Conservation (phyloP, 2,888 invertebrate genomes). For the Capitulum mitella region DNA sequence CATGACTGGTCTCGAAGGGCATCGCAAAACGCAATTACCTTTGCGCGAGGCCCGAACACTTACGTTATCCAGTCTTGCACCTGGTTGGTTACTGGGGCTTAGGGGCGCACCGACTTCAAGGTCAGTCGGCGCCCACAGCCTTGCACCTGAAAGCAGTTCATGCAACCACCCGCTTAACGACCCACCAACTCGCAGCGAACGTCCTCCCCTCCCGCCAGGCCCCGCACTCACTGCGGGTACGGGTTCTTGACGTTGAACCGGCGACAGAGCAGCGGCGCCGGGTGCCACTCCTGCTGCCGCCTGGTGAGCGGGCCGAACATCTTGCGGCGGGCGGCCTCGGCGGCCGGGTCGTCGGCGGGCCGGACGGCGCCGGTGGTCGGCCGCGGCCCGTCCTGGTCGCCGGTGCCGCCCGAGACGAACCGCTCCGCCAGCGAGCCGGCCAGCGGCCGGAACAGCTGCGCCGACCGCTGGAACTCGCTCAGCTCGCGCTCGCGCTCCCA, state of each 20-base stretch:
- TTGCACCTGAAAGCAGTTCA: no score
- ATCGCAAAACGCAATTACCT: no score
- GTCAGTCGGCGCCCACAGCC: no score
- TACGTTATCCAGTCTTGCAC: no score
- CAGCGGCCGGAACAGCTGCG: conserved; percentile 60
- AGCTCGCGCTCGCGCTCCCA: conserved; percentile 75
- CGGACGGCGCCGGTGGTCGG: no score
- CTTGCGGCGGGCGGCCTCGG: conserved; percentile 63
- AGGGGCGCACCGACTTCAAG: no score
- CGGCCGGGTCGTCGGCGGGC: conserved; percentile 40
- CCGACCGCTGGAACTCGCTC: conserved; percentile 70
- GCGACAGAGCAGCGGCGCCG: conserved; percentile 68
- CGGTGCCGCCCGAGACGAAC: conserved; percentile 54
- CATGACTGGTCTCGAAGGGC: no score
- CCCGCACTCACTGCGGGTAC: conserved; percentile 52
- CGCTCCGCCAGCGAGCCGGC: conserved; percentile 49
- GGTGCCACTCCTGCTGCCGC: conserved; percentile 65
- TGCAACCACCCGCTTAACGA: no score
- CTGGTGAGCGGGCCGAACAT: conserved; percentile 72
- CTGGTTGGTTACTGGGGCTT: no score
- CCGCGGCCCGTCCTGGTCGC: background rate
- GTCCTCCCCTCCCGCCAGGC: no score
- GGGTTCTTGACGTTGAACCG: conserved; percentile 91
- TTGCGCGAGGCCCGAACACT: no score
- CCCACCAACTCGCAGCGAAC: no score